Conservation (phyloP, 2,797 vertebrate species). For the Danio tinwini region DNA sequence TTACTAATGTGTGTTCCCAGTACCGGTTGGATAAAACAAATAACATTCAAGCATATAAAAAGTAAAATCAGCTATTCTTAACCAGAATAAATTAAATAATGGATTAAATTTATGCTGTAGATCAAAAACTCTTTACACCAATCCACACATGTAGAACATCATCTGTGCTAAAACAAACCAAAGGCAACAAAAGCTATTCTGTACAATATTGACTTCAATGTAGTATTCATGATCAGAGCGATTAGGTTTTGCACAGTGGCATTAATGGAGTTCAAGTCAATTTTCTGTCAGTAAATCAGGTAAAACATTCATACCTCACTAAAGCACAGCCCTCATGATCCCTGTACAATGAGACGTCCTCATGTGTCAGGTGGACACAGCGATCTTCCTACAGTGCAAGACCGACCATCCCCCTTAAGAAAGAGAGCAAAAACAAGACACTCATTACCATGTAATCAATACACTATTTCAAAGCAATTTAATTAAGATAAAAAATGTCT, state of each 20-base stretch:
- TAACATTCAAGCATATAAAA: too few relatives aligned
- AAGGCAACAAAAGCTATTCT: background rate
- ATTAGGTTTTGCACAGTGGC: background rate
- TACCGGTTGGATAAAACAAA: background rate
- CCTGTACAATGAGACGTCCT: constrained; percentile 66
- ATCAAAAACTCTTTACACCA: background rate
- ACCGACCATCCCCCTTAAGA: constrained; percentile 41
- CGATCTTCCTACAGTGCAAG: constrained; percentile 12
- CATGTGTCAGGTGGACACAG: constrained; percentile 61
- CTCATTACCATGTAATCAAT: constrained; percentile 14
- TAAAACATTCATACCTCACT: constrained; percentile 69
- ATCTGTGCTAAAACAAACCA: background rate
- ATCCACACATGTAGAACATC: background rate
- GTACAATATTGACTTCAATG: background rate
- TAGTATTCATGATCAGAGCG: background rate
- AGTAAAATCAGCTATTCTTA: background rate
- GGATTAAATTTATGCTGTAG: background rate
- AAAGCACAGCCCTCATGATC: constrained; percentile 69
- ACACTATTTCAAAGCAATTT: constrained; percentile 1
- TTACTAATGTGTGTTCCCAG: background rate
- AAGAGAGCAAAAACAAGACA: constrained; percentile 26
- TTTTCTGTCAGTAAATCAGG: background rate
- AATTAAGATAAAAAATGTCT: background rate
- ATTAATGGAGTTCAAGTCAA: background rate
- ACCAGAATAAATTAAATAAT: background rate